These are phyloP conservation scores for Nephila pilipes DNA, from an alignment of 1,140 invertebrate species.

Conservation along the genomic window DNA sequence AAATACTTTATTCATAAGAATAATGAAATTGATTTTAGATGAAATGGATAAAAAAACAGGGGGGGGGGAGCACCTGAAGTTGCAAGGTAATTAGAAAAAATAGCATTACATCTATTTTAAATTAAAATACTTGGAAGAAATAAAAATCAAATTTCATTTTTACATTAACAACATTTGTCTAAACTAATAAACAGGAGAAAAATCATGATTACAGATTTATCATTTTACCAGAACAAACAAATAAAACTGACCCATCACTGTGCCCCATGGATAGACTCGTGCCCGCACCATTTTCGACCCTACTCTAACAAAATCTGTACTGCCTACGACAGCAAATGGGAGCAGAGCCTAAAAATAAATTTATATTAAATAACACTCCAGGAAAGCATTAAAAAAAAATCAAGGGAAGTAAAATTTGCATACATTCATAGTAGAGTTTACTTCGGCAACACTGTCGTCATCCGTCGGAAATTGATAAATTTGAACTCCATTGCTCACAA, in stretches of 20 bases:
- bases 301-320: conserved; percentile 98
- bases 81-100: too few relatives aligned
- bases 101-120: too few relatives aligned
- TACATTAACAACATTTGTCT: too few relatives aligned
- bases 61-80: too few relatives aligned
- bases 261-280: conserved; percentile 99
- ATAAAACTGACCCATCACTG: conserved; percentile 88
- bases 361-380: not conserved
- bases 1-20: too few relatives aligned
- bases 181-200: too few relatives aligned
- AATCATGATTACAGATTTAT: too few relatives aligned
- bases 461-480: conserved; percentile 99
- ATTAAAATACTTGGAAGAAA: too few relatives aligned
- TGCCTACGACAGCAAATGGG: conserved; percentile 99
- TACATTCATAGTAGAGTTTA: conserved; percentile 95
- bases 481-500: conserved; percentile 93
- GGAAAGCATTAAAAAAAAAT: not conserved
- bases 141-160: too few relatives aligned
- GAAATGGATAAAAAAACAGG: too few relatives aligned
- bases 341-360: conserved; percentile 81
- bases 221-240: too few relatives aligned
- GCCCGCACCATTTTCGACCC: conserved; percentile 98
- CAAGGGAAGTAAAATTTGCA: conserved; percentile 82
- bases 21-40: too few relatives aligned
- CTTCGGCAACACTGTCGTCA: conserved; percentile 96